Conservation (phyloP, 2,888 invertebrate genomes). For the Strigamia transsilvanica region DNA sequence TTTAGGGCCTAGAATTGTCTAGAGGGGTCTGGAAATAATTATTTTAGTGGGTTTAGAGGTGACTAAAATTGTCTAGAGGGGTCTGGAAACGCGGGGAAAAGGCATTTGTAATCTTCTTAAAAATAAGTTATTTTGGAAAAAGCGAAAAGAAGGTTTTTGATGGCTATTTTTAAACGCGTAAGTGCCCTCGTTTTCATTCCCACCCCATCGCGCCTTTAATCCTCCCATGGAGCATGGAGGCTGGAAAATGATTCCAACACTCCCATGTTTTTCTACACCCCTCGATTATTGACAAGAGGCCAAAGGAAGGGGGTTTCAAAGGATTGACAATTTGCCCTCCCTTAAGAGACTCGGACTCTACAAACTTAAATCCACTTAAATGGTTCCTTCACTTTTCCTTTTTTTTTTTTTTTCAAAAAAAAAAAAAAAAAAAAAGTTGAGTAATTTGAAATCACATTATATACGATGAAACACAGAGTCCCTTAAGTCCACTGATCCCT, state of each 20-base stretch:
- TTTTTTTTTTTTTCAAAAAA: background rate
- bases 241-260: slow-evolving; percentile 11
- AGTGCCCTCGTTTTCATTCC: background rate
- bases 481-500: slow-evolving; percentile 31
- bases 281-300: background rate
- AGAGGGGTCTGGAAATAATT: no score
- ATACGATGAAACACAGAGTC: background rate
- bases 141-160: background rate
- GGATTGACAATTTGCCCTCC: slow-evolving; percentile 3
- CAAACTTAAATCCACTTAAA: slow-evolving; percentile 38
- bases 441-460: slow-evolving; percentile 33
- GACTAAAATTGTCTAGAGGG: no score
- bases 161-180: background rate
- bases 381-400: background rate
- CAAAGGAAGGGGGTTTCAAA: background rate
- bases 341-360: background rate
- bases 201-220: background rate
- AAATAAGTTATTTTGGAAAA: background rate
- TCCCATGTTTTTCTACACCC: slow-evolving; percentile 23
- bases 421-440: background rate
- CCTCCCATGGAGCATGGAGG: background rate
- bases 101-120: background rate
- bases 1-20: no score
- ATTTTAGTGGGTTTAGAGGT: no score
- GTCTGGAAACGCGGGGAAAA: background rate